Conservation (phyloP, 35 echinoderm and acorn worm genomes). For the Anneissia japonica region DNA sequence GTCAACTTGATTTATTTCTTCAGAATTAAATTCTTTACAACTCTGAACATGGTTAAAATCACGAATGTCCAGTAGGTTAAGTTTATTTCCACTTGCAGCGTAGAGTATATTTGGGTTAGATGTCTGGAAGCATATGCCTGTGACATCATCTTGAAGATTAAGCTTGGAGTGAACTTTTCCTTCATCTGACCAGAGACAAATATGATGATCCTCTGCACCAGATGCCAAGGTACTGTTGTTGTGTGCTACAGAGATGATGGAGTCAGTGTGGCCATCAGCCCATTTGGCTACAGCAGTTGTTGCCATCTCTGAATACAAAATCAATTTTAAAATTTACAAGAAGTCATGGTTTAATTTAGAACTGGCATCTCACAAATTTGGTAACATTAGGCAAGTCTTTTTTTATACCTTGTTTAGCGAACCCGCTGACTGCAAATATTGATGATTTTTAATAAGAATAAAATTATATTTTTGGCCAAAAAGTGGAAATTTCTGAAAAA, state of each 20-base stretch:
- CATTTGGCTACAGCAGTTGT: background rate
- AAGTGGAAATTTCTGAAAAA: too few relatives aligned
- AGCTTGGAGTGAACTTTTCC: background rate
- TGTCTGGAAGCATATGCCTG: background rate
- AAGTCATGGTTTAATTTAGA: too few relatives aligned
- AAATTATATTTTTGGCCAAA: too few relatives aligned
- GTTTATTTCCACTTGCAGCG: background rate
- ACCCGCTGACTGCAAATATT: too few relatives aligned
- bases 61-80: background rate
- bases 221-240: background rate
- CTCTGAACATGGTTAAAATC: background rate
- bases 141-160: background rate
- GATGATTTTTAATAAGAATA: too few relatives aligned
- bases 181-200: background rate
- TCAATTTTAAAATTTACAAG: too few relatives aligned
- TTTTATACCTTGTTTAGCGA: too few relatives aligned
- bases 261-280: slow-evolving; percentile 8
- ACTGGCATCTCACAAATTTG: too few relatives aligned
- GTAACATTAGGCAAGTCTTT: too few relatives aligned
- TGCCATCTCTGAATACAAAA: background rate
- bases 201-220: background rate
- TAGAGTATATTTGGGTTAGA: background rate
- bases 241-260: background rate
- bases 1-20: slow-evolving; percentile 45
- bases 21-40: slow-evolving; percentile 7